These are phyloP conservation scores for Heliconius aoede DNA, from an alignment of 2,888 invertebrate genomes.

Conservation along the genomic window DNA sequence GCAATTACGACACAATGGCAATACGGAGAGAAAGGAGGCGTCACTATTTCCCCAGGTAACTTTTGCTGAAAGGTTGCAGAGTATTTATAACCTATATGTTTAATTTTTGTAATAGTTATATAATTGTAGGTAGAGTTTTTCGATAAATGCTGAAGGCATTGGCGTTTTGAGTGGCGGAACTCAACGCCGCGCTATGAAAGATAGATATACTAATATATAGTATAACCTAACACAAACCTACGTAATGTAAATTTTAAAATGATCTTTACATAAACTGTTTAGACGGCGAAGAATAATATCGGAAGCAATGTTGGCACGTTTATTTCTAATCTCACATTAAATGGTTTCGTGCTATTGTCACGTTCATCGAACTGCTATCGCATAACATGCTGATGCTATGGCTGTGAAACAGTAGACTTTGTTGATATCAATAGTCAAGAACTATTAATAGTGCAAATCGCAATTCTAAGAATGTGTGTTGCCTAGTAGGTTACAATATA, in stretches of 20 bases:
- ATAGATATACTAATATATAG: no score
- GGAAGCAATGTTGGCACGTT: conserved; percentile 58
- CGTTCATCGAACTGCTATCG: conserved; percentile 65
- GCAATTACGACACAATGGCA: conserved; percentile 44
- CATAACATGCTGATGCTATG: conserved; percentile 51
- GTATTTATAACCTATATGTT: background rate
- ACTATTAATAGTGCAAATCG: conserved; percentile 34
- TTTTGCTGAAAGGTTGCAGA: background rate
- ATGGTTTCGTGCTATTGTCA: conserved; percentile 66
- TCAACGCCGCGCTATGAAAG: no score
- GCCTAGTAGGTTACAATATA: background rate
- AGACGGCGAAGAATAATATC: conserved; percentile 9
- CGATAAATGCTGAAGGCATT: no score
- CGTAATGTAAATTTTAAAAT: conserved; percentile 9
- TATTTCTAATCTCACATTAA: conserved; percentile 63
- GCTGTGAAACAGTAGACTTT: conserved; percentile 55
- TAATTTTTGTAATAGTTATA: no score
- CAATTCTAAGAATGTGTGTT: conserved; percentile 38
- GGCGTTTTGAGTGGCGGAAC: no score
- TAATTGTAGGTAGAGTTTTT: background rate
- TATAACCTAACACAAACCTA: background rate
- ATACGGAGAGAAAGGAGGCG: conserved; percentile 33
- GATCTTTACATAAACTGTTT: background rate
- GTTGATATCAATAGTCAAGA: conserved; percentile 50
- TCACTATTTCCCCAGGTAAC: conserved; percentile 30